Evolutionary conservation across 1,140 invertebrate genomes (phyloP), one percentile per base, ranked within the genome.

Genomic region (Spodoptera frugiperda): DNA sequence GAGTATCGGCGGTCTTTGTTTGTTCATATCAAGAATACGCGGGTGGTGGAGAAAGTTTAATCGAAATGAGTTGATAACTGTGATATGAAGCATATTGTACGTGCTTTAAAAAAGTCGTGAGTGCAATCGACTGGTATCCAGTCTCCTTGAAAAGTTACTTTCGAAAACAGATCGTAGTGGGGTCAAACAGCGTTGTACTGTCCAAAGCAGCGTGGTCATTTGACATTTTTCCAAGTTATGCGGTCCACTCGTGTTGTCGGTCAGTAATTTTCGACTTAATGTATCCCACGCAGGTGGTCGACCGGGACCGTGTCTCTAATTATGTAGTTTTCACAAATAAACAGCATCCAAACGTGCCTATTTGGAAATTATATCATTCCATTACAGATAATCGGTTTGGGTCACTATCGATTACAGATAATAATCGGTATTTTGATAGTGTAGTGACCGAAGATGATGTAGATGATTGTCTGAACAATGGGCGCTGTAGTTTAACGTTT

Each of bases 261-360:
- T 19, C 12, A 30, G 71, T 80, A 74, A 77, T 77, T 77, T 80
- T 77, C 49, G 44, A 61, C 57, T 54, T 76, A 77, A 80, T 80
- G 59, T 72, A 49, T 55, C 61, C 78, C 48, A 70, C 75, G 75
- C 68, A 68, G 78, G 78, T 80, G 78, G 78, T 80, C 78, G 68
- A 49, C 49, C 25, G 39, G 21, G 48, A 51, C 19, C 21, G 11
- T n/a, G 17, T 55, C 68, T 72, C 33, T 61, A 63, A 71, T 79
- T 59, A 77, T 70, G 57, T 61, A 77, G 71, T 77, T 77, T 68
- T 77, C 55, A 77, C 71, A 80, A 77, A 77, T 74, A 74, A 79
- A 80, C 70, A 77, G 39, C 49, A 51, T 59, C n/a, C 61, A 19
- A 61, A 67, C 59, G 39, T 21, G 12, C 68, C 68, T 44, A 72